These are phyloP conservation scores for Girardinichthys multiradiatus DNA, from an alignment of 2,113 vertebrate species.

Conservation along the genomic window DNA sequence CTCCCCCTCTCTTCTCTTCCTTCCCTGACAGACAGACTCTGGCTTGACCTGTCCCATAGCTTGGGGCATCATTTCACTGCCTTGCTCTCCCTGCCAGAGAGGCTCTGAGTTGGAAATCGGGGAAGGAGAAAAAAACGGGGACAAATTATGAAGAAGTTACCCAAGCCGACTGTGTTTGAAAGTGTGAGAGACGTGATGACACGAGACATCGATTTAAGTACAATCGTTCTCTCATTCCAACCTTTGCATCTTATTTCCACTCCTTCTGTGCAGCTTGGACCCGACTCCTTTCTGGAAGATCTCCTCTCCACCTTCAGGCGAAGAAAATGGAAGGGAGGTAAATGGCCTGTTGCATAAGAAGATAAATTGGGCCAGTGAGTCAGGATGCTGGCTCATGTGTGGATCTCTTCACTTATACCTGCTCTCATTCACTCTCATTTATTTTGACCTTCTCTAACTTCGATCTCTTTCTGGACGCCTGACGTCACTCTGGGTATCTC, in stretches of 20 bases:
- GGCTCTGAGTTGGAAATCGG: background rate
- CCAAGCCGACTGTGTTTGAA: constrained; percentile 1
- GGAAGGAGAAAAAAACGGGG: background rate
- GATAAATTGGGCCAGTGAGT: constrained; percentile 64
- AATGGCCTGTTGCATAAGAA: constrained; percentile 62
- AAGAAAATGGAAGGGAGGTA: constrained; percentile 45
- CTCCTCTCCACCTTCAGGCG: constrained; percentile 18
- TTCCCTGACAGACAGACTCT: constrained; percentile 32
- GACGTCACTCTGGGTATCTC: constrained; percentile 35
- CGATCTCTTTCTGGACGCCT: constrained; percentile 4
- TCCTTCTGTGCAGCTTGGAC: constrained; percentile 44
- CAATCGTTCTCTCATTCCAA: constrained; percentile 20
- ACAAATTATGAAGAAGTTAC: constrained; percentile 6
- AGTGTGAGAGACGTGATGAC: constrained; percentile 39
- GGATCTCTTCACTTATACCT: constrained; percentile 43
- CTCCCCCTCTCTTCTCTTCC: constrained; percentile 4
- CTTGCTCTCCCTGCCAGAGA: constrained; percentile 2
- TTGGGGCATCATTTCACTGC: constrained; percentile 12
- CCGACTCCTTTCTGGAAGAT: constrained; percentile 10
- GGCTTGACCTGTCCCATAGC: constrained; percentile 22
- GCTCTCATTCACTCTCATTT: constrained; percentile 29
- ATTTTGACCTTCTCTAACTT: constrained; percentile 25
- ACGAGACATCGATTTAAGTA: constrained; percentile 30
- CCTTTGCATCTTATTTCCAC: background rate
- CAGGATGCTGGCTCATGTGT: constrained; percentile 49